Base-by-base conservation (phyloP, 2,113 vertebrate genomes). In the Ptilorrhoa leucosticta region DNA sequence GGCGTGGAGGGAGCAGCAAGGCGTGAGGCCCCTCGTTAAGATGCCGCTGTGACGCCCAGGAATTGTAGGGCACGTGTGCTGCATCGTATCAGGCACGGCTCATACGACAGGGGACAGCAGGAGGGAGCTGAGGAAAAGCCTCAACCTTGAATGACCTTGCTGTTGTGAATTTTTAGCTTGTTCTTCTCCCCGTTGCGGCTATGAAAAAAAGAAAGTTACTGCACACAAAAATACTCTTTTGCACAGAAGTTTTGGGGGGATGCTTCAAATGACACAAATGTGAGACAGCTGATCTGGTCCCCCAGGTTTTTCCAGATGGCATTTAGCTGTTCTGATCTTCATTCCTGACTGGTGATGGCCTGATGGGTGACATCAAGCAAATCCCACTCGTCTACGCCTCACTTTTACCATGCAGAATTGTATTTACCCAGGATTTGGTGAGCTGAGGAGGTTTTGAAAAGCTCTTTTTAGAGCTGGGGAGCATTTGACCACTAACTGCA, bases 71-170 rank as follows among this genome's bases (percentile, higher is more conserved):
- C 80, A 39, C 30, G 3, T 24, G 89, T 40, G 35, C 77, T 85
- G 85, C 53, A 24, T 58, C 19, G 26, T 17, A 58, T 20, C 65
- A 71, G 91, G 37, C 53, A 24, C 3, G 9, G 13, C 80, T 21
- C 1, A 7, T 3, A 31, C 9, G 7, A 44, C 64, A 68, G 82
- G 76, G 77, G 82, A 64, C 54, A 77, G 68, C 47, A 53, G 61
- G 42, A 86, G 26, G 47, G 68, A 65, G 64, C 76, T 23, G n/a
- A 68, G 85, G 90, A 81, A 70, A 80, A 94, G 63, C 78, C 77
- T 42, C 86, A 78, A 78, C 88, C 87, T 95, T 94, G 86, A 47
- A 39, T 89, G 93, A 90, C 89, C 89, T 97, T 91, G 70, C 42
- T 78, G 39, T 17, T 45, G 71, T 28, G 76, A 73, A 40, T 72